Base-by-base conservation (phyloP, 2,797 vertebrate genomes). In the Eutrigla gurnardus region DNA sequence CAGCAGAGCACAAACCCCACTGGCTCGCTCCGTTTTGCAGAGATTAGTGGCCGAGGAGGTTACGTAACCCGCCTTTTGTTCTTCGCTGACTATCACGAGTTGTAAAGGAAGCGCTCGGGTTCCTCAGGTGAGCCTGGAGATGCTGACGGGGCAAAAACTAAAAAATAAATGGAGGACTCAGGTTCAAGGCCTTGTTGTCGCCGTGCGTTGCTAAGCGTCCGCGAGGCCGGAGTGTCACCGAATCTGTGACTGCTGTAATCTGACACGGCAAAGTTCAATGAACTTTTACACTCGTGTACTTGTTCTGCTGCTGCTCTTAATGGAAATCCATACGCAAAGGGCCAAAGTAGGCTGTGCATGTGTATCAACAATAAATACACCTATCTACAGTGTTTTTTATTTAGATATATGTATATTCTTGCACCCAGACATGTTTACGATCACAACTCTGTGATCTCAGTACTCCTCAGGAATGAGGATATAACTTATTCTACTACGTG, bases 51-150 rank as follows among this genome's bases (percentile, higher is more conserved):
- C 32, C 2, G 7, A 32, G n/a, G 7, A 32, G n/a, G 46, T 86
- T 78, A 65, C 40, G 58, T 60, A 83, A 85, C 52, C 39, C 53
- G 77, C 57, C 33, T 61, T 75, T 78, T 84, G 73, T 74, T 82
- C 57, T 3, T 25, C 13, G 9, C 25, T 15, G 49, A 12, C 49
- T 73, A 62, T 76, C 75, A 32, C 35, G 60, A 77, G 61, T 79
- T 78, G 54, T 52, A 72, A 47, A 66, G 83, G 71, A 86, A 82
- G 33, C 6, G 4, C 7, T 3, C 3, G n/a, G 68, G 53, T 68
- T 33, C 52, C 43, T 60, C 70, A 68, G 58, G 63, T 85, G 50
- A 77, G 74, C 33, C 35, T 12, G 7, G 47, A 65, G 36, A 73
- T 40, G 60, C 7, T 5, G 46, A 50, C 33, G 43, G 62, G 77